Evolutionary conservation across 37 sponge, comb jelly and placozoan genomes (phyloP).

Genomic region (Geodia barretti): DNA sequence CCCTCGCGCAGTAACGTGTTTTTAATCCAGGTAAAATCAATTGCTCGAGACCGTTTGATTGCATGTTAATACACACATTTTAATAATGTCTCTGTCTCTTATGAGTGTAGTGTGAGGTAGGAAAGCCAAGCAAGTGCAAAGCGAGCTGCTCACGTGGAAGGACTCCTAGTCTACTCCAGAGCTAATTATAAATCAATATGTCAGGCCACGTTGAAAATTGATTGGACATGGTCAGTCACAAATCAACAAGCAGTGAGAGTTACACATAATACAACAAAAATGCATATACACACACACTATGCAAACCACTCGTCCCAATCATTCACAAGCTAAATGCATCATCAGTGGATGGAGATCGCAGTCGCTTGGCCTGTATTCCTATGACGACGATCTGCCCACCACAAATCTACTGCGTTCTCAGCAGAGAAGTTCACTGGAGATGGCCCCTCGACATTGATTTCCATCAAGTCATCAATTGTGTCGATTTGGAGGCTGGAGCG

Average conservation of each 20-base stretch:
- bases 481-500: conserved; percentile 21
- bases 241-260: background rate
- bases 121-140: no score
- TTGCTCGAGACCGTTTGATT: no score
- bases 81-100: no score
- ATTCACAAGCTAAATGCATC: background rate
- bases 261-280: background rate
- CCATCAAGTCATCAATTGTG: conserved; percentile 57
- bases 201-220: background rate
- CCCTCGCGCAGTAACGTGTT: no score
- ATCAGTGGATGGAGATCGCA: background rate
- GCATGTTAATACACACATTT: no score
- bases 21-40: no score
- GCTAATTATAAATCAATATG: background rate
- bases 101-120: no score
- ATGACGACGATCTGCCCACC: conserved; percentile 53
- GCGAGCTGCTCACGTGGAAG: no score
- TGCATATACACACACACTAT: background rate
- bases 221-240: background rate
- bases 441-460: conserved; percentile 69
- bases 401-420: conserved; percentile 37
- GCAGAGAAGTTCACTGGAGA: conserved; percentile 25
- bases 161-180: no score
- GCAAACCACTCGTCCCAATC: background rate
- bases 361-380: conserved; percentile 27